Conservation (phyloP, 2,797 vertebrate species). For the Hafferia zeledoni region DNA sequence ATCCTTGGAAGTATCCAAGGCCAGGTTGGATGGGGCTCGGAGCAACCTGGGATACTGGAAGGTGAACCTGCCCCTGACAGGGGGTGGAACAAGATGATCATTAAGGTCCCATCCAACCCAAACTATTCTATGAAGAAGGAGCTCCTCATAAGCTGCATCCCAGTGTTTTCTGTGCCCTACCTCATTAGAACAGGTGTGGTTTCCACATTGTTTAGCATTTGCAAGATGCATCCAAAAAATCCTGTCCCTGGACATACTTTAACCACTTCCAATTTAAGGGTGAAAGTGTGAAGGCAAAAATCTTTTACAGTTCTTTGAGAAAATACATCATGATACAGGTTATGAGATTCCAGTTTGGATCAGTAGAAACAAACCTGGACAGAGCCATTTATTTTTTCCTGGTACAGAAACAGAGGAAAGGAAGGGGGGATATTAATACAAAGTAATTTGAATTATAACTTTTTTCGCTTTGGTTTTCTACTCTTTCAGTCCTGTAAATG, state of each 20-base stretch:
- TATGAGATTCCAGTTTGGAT: neutral
- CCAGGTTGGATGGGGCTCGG: accelerated
- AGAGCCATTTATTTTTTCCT: neutral
- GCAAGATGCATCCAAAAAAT: neutral
- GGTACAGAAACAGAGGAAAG: neutral
- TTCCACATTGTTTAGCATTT: neutral
- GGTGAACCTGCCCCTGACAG: neutral
- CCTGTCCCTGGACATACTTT: neutral
- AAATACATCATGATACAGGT: neutral
- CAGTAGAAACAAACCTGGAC: neutral
- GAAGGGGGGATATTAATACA: neutral
- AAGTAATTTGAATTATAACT: neutral
- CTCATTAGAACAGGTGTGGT: neutral
- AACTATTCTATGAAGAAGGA: neutral
- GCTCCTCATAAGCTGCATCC: neutral
- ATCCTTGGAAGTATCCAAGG: neutral
- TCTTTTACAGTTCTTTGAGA: neutral
- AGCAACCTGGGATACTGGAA: accelerated
- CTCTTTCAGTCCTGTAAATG: neutral
- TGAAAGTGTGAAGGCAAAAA: neutral
- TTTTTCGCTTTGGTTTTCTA: neutral
- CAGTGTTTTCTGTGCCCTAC: neutral
- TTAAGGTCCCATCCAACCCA: neutral
- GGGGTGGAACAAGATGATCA: accelerated
- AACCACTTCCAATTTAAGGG: neutral